Conservation (phyloP, 2,113 vertebrate genomes). For the Bos indicus region DNA sequence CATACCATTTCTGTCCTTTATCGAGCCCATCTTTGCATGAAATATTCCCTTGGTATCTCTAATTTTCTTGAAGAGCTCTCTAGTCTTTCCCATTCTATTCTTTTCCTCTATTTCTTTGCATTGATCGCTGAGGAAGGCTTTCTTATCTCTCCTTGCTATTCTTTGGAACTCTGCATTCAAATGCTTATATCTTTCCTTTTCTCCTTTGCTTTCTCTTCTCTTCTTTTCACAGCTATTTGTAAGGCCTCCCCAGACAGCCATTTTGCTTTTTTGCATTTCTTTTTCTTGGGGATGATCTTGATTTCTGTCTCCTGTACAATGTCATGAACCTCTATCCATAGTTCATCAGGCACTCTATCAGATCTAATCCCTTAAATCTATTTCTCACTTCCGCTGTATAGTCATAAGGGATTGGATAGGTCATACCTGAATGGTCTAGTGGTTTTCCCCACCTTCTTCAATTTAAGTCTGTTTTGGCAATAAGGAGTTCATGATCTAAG, state of each 20-base stretch:
- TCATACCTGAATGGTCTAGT: neutral
- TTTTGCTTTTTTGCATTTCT: neutral
- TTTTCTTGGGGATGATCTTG: neutral
- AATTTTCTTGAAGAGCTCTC: neutral
- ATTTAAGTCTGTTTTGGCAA: neutral
- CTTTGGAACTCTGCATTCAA: neutral
- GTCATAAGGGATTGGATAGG: neutral
- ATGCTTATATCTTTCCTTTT: neutral
- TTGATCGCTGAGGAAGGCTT: neutral
- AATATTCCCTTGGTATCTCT: neutral
- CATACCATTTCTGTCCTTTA: neutral
- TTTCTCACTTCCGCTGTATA: neutral
- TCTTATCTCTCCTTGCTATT: neutral
- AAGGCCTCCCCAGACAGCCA: neutral
- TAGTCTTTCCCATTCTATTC: neutral
- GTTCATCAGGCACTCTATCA: neutral
- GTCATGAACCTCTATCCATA: fast-evolving
- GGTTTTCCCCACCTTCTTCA: neutral
- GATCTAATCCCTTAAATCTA: neutral
- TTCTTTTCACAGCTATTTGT: neutral
- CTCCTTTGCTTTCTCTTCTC: neutral
- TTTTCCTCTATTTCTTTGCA: neutral
- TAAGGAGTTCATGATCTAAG: neutral
- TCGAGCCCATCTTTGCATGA: neutral
- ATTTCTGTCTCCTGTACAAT: neutral